Conservation (phyloP, 2,797 vertebrate species). For the Hybognathus amarus region DNA sequence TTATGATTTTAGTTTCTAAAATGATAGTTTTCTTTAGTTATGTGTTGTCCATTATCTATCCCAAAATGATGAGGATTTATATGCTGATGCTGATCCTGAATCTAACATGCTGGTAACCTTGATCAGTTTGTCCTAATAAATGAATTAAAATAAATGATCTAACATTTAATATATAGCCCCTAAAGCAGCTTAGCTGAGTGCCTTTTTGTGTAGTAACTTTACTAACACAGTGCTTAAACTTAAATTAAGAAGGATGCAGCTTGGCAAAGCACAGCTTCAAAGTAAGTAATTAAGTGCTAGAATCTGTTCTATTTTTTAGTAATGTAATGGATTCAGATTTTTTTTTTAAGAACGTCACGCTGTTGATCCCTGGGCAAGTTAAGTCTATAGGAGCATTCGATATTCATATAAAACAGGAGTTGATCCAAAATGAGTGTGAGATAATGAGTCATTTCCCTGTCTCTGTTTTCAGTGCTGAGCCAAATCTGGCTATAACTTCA, state of each 20-base stretch:
- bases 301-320: not conserved
- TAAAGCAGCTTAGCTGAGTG: not conserved
- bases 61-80: not conserved
- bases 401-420: slow-evolving; percentile 12
- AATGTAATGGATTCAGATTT: not conserved
- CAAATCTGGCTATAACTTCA: slow-evolving; percentile 44
- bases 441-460: slow-evolving; percentile 44
- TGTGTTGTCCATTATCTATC: not conserved
- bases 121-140: not conserved
- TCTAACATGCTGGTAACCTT: not conserved
- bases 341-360: not conserved
- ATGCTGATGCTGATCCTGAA: not conserved
- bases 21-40: not conserved
- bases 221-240: not conserved
- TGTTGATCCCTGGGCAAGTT: not conserved
- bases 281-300: not conserved
- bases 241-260: not conserved
- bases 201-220: not conserved
- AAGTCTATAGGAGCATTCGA: not conserved
- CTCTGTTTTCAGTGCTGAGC: slow-evolving; percentile 49
- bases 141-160: not conserved
- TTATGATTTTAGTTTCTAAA: not conserved
- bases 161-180: not conserved
- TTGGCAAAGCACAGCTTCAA: not conserved
- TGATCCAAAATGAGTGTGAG: slow-evolving; percentile 28